phyloP scores from a whole-genome alignment of 2,888 invertebrate genomes.

The Eucriotettix oculatus region DNA sequence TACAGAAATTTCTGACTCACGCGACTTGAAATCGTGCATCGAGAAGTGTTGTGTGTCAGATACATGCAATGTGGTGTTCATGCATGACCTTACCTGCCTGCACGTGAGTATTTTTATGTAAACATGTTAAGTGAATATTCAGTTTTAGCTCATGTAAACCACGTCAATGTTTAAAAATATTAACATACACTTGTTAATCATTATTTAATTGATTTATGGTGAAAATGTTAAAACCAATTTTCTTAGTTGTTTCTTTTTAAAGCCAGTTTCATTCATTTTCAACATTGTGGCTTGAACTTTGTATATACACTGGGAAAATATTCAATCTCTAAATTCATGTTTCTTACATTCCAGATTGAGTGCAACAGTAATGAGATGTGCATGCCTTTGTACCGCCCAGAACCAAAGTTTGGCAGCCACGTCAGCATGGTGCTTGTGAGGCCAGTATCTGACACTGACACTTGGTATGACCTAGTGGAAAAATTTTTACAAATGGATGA shows the following conservation, averaged over 20 bases:
- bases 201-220: too few species aligned
- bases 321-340: too few species aligned
- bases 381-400: conserved; percentile 43
- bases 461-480: conserved; percentile 29
- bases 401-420: conserved; percentile 36
- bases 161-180: too few species aligned
- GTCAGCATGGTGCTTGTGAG: conserved; percentile 63
- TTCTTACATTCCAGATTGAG: conserved; percentile 21
- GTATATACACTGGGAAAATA: too few species aligned
- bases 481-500: conserved; percentile 10
- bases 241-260: too few species aligned
- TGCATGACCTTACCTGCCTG: conserved; percentile 57
- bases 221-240: too few species aligned
- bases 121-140: background rate
- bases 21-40: conserved; percentile 40
- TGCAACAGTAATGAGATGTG: conserved; percentile 57
- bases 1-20: conserved; percentile 13
- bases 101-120: conserved; percentile 36
- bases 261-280: too few species aligned
- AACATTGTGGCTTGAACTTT: too few species aligned
- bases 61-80: conserved; percentile 63
- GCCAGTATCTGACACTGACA: conserved; percentile 41
- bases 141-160: too few species aligned
- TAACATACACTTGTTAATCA: too few species aligned
- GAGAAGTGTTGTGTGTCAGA: conserved; percentile 46